Conservation (phyloP, 92 coral and sea anemone species). For the Umimayanthus chanpuru region DNA sequence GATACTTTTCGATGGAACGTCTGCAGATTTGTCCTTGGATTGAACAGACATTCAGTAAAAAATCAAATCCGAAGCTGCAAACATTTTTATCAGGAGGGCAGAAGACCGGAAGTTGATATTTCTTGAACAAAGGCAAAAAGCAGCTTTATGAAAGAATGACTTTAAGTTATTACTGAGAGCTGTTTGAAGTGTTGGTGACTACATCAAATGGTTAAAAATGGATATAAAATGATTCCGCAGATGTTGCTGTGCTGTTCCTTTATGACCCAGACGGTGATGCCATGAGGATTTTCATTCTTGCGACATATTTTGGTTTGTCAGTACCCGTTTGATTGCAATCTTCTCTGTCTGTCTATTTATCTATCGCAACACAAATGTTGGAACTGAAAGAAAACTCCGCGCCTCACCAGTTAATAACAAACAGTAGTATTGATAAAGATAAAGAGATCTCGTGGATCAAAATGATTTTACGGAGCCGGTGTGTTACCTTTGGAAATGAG, state of each 20-base stretch:
- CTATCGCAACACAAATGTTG: too few species aligned
- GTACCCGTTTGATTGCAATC: background rate
- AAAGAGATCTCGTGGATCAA: too few species aligned
- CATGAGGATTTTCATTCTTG: background rate
- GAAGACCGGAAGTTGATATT: background rate
- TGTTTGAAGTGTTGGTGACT: background rate
- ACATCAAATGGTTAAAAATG: too few species aligned
- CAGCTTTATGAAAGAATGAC: background rate
- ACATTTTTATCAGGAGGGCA: background rate
- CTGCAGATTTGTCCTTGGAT: background rate
- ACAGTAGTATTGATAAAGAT: too few species aligned
- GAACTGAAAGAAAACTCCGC: too few species aligned
- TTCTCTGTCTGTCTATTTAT: background rate
- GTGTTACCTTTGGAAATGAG: too few species aligned
- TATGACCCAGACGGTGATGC: background rate
- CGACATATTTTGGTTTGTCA: background rate
- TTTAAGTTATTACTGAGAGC: background rate
- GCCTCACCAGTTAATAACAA: too few species aligned
- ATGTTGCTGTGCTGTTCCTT: background rate
- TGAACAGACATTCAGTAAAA: background rate
- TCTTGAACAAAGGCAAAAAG: background rate
- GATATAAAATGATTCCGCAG: too few species aligned
- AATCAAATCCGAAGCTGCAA: background rate
- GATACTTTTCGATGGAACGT: background rate
- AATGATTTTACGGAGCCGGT: too few species aligned